A percentile compares a stretch with the other conserved stretches of the same genome.
These are phyloP conservation scores for Pinna nobilis DNA, from an alignment of 1,140 invertebrate species.

Conservation along the genomic window DNA sequence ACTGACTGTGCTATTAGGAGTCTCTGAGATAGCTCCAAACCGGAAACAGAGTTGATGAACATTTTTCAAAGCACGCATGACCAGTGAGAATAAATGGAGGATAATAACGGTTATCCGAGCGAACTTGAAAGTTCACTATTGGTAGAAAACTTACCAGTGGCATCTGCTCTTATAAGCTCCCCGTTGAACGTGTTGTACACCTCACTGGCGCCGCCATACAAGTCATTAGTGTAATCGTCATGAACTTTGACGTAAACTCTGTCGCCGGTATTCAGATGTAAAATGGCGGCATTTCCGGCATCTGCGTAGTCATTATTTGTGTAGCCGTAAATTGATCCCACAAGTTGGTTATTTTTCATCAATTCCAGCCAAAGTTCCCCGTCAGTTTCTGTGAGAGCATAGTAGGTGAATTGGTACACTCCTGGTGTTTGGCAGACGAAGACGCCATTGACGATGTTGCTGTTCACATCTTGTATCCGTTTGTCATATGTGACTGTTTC, in stretches of 20 bases:
- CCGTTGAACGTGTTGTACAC: slow-evolving; percentile 35
- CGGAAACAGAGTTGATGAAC: too few relatives aligned
- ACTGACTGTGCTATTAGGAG: too few relatives aligned
- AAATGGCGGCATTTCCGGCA: slow-evolving; percentile 26
- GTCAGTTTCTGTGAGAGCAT: slow-evolving; percentile 15
- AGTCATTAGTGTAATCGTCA: slow-evolving; percentile 30
- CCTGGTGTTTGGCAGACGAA: slow-evolving; percentile 13
- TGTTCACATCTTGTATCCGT: slow-evolving; percentile 22
- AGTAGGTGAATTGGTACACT: slow-evolving; percentile 28
- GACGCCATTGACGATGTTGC: not conserved
- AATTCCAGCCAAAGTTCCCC: slow-evolving; percentile 37
- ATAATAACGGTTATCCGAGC: too few relatives aligned
- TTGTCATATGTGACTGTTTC: slow-evolving; percentile 30
- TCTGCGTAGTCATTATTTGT: slow-evolving; percentile 31
- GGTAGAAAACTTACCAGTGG: slow-evolving; percentile 21
- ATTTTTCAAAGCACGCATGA: too few relatives aligned
- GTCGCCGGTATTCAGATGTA: slow-evolving; percentile 27
- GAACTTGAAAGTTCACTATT: too few relatives aligned
- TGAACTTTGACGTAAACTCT: slow-evolving; percentile 36
- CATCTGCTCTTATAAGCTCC: slow-evolving; percentile 25
- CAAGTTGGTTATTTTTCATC: slow-evolving; percentile 22
- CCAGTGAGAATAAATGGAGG: too few relatives aligned
- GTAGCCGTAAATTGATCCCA: slow-evolving; percentile 25
- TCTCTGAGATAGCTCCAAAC: too few relatives aligned
- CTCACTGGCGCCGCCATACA: slow-evolving; percentile 25